Evolutionary conservation across 2,888 invertebrate species (phyloP), one percentile per base, ranked within the genome.

Genomic region (Ennomos erosarius): DNA sequence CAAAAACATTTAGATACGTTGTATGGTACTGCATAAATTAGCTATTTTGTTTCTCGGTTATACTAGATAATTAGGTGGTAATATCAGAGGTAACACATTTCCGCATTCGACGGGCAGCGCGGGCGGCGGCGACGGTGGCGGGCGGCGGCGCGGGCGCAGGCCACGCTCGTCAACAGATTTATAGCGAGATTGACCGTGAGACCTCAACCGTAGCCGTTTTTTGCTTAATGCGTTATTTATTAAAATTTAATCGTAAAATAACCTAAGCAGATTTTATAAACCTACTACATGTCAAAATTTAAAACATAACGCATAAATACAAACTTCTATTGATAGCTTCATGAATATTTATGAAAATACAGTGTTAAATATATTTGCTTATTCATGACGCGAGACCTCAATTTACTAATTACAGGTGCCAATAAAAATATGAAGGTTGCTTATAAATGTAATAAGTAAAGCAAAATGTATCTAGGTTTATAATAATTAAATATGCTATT

Each of bases 161-260:
- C 78, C 61, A 62, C 76, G 75, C 78, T 81, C 84, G 80, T 85
- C 86, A 82, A 85, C 85, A 85, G 78, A 88, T 90, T 84, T 90
- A 90, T 88, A 84, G 88, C 88, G 76, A 82, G 85, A 87, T 87
- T 88, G 90, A 84, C 91, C 90, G 87, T 90, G 92, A 91, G 90
- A 89, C 76, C 78, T 84, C 80, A 86, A 87, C 81, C 86, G 85
- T 85, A 74, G 84, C 85, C 81, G 80, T 86, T 90, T 88, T 88
- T 88, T 88, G 83, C 84, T 79, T 89, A 88, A 91, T 89, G 88
- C 79, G 81, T 85, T 88, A 89, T 90, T 88, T 90, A 90, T 91
- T 85, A 88, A 90, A 90, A 90, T 91, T 84, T 85, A 73, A 84
- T 83, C 84, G 81, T 85, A 85, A 86, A 87, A 87, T 74, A 86